Percentiles rank a stretch among this genome's conserved stretches.
Evolutionary conservation across 2,888 invertebrate species (phyloP).

Genomic region (Scrobipalpa costella): DNA sequence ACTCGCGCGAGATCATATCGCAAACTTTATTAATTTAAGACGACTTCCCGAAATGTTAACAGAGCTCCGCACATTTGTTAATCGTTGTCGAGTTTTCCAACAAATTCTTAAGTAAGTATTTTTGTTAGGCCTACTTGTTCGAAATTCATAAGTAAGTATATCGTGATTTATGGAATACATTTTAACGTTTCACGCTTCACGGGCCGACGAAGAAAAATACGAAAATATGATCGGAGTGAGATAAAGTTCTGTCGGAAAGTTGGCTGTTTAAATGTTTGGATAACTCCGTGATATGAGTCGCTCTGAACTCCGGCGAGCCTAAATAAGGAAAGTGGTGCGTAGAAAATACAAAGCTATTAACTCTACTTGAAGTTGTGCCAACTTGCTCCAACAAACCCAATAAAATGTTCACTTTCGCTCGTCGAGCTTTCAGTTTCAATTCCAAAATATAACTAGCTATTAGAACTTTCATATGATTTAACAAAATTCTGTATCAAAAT

Average conservation of each 20-base stretch:
- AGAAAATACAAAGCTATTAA: constrained; percentile 19
- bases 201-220: constrained; percentile 64
- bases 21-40: constrained; percentile 69
- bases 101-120: constrained; percentile 65
- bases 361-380: constrained; percentile 10
- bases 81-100: constrained; percentile 55
- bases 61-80: constrained; percentile 55
- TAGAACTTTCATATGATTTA: not conserved
- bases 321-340: constrained; percentile 17
- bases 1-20: constrained; percentile 30
- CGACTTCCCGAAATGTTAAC: constrained; percentile 46
- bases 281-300: constrained; percentile 51
- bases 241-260: constrained; percentile 54
- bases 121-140: constrained; percentile 59
- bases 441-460: not conserved
- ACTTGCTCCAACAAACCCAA: constrained; percentile 8
- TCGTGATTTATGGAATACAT: constrained; percentile 72
- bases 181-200: constrained; percentile 59
- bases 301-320: constrained; percentile 15
- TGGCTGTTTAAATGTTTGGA: constrained; percentile 54
- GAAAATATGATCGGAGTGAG: constrained; percentile 57
- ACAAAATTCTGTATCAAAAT: too few species aligned
- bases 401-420: constrained; percentile 6
- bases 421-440: not conserved
- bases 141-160: constrained; percentile 66